Evolutionary conservation across 2,113 vertebrate species (phyloP), one percentile per base, ranked within the genome.

Genomic region (Camelus bactrianus): DNA sequence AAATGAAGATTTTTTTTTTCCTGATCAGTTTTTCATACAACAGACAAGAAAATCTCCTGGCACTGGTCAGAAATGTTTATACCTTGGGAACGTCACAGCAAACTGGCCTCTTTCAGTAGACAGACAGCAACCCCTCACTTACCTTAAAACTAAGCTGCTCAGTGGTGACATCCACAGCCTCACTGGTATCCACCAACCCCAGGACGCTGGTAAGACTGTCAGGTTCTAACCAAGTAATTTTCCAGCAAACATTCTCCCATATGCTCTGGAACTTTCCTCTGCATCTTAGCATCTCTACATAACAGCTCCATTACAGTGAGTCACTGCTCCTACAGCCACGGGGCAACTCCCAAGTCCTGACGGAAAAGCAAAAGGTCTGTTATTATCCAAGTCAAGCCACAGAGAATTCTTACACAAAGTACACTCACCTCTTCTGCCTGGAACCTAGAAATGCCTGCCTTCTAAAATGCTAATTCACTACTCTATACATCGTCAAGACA

Each of bases 341-440:
- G 56, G 35, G 42, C 38, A 42, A 42, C 38, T 42, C 38, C 38
- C 38, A 42, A 42, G 38, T 42, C 38, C 38, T 42, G 38, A 42
- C 5, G 38, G 38, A 42, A 42, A 42, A 42, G 38, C 38, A 83
- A 97, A 96, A 85, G 50, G 19, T 87, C 86, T 95, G 35, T 48
- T 87, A 86, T 77, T 48, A 79, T 38, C 26, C 65, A 79, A 90
- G 67, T 67, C 90, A 97, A 83, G 82, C 96, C 82, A 89, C 65
- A 97, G 97, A 96, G 60, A 84, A 96, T 75, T 94, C 69, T 73
- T 13, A 69, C n/a, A 79, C 70, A 76, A 42, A 73, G 88, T 97
- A 73, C 70, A 32, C 70, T 92, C 94, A 93, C 62, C 72, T 93
- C 62, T 92, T 52, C 60, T 69, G 65, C 79, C 35, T 8, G 32